These are phyloP conservation scores for Pogonocichla stellata DNA, from an alignment of 2,113 vertebrate species.

Conservation along the genomic window DNA sequence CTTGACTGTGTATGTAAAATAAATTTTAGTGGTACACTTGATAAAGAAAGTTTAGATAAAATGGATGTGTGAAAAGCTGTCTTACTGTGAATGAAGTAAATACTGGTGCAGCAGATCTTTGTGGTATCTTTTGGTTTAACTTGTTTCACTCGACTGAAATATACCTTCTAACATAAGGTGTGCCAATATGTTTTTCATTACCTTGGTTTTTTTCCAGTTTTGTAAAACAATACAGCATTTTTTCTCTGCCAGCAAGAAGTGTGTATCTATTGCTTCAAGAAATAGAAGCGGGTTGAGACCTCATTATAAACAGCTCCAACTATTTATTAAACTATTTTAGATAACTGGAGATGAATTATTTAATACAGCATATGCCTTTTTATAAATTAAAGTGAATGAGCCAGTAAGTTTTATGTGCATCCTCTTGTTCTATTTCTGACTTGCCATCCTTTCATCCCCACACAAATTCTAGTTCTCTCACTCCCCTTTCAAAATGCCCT, in stretches of 20 bases:
- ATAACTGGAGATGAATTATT: neutral
- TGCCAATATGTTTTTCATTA: neutral
- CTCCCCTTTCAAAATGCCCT: slow-evolving; percentile 12
- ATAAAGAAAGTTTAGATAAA: neutral
- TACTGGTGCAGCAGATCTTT: neutral
- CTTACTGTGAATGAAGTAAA: neutral
- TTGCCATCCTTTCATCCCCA: neutral
- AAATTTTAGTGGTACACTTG: neutral
- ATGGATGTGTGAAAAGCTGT: neutral
- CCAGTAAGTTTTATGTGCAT: neutral
- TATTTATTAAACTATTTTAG: neutral
- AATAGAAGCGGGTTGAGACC: neutral
- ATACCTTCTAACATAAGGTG: neutral
- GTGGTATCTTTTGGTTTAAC: neutral
- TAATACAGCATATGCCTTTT: neutral
- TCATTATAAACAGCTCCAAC: neutral
- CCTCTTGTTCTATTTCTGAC: neutral
- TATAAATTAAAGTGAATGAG: neutral
- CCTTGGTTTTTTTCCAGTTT: neutral
- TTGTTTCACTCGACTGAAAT: neutral
- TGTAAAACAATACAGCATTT: neutral
- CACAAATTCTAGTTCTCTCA: neutral
- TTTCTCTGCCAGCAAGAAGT: neutral
- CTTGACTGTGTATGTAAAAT: neutral
- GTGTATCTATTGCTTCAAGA: neutral